Evolutionary conservation across 2,797 vertebrate genomes (phyloP).

Genomic region (Furcifer pardalis): DNA sequence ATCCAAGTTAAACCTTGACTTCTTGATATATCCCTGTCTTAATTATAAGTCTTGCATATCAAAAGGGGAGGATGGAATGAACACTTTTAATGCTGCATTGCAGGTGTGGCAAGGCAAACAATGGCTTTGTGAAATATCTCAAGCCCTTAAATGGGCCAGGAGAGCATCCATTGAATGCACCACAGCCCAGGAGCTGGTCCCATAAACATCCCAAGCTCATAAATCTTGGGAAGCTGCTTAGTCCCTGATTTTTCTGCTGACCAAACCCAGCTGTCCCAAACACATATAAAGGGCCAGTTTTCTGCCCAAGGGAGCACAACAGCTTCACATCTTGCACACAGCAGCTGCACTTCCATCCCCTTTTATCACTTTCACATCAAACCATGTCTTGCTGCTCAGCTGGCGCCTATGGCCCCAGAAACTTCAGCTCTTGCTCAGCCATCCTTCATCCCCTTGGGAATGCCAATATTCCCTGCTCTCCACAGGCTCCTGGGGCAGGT

Average conservation of each 20-base stretch:
- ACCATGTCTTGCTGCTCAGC: constrained; percentile 60
- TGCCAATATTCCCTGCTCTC: constrained; percentile 43
- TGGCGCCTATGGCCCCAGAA: constrained; percentile 39
- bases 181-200: background rate
- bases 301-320: constrained; percentile 23
- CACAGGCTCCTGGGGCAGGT: constrained; percentile 22
- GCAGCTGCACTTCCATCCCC: background rate
- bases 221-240: constrained; percentile 39
- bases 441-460: constrained; percentile 25
- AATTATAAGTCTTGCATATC: constrained; percentile 16
- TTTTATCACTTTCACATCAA: background rate
- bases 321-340: background rate
- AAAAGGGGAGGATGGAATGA: constrained; percentile 7
- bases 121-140: constrained; percentile 17
- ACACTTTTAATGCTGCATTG: constrained; percentile 1
- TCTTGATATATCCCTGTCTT: background rate
- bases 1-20: background rate
- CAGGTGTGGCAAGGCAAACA: constrained; percentile 13
- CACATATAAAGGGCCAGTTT: constrained; percentile 55
- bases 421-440: constrained; percentile 66
- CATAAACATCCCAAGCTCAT: constrained; percentile 5
- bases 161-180: background rate
- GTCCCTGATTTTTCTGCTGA: constrained; percentile 52
- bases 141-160: background rate
- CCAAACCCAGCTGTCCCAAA: constrained; percentile 51